Evolutionary conservation across 2,113 vertebrate species (phyloP).

Genomic region (Cyanoderma ruficeps): DNA sequence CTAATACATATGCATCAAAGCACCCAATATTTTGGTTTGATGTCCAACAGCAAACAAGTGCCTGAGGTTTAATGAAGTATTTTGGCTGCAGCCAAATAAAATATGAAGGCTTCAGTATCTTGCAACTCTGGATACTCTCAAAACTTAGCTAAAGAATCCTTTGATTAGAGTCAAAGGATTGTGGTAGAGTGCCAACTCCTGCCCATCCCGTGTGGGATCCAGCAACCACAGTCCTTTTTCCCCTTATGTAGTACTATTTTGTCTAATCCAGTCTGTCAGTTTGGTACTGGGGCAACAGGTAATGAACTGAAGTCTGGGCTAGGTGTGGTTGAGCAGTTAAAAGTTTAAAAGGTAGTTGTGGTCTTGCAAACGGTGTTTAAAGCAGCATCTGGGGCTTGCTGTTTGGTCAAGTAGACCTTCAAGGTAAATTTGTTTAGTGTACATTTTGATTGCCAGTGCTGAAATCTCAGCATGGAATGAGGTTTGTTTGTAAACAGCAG

Average conservation of each 20-base stretch:
- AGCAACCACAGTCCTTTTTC: neutral
- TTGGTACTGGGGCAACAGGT: neutral
- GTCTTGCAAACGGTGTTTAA: neutral
- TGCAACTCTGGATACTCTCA: neutral
- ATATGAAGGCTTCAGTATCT: neutral
- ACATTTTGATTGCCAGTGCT: neutral
- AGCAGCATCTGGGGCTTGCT: neutral
- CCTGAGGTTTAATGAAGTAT: neutral
- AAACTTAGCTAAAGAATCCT: neutral
- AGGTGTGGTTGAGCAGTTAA: neutral
- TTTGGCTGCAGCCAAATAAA: neutral
- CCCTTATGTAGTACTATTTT: accelerated
- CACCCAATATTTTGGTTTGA: neutral
- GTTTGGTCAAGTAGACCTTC: neutral
- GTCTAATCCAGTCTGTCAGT: neutral
- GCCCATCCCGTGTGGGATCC: accelerated
- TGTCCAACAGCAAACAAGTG: neutral
- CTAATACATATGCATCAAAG: neutral
- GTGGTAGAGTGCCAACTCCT: neutral
- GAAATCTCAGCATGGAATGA: neutral
- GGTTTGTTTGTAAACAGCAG: neutral
- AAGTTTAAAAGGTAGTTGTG: neutral
- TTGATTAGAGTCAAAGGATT: accelerated
- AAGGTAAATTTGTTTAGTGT: neutral
- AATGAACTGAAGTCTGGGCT: neutral